Evolutionary conservation across 2,888 invertebrate species (phyloP), one percentile per base, ranked within the genome.

Genomic region (Eupithecia insigniata): DNA sequence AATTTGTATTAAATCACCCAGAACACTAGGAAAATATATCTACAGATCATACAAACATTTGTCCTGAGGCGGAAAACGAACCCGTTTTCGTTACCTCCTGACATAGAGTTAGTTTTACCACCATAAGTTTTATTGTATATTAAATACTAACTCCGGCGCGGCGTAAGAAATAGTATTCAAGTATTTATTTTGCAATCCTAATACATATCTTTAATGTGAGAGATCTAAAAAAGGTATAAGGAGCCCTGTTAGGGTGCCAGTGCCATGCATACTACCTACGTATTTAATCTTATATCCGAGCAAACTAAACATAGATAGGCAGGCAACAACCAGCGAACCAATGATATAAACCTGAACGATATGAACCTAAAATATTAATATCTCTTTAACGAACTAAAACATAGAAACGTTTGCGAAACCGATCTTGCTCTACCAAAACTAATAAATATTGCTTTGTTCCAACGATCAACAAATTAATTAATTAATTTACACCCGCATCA

Each of bases 401-500:
- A 10, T 22, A 4, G 8, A 62, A 62, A 62, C n/a, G 22, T 26
- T 14, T 36, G 34, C 28, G 16, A 16, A 58, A 18, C 26, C 58
- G 16, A 60, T 60, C 16, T 60, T 30, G 8, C 2, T 60, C 60
- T 18, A 60, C 30, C 28, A 30, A 18, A 30, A 60, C 60, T 18
- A 30, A 51, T 26, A 8, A 34, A 55, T 10, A 46, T 26, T 60
- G 26, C 51, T 67, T 61, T 66, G 46, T 62, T 62, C 51, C 16
- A 30, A 66, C 18, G 8, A 66, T 34, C 28, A 39, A 51, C 39
- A 51, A 34, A 67, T 65, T 26, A 71, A 74, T 64, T 71, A 36
- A 10, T 28, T 64, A 64, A 71, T 72, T 70, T 61, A 69, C 43
- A 74, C 67, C 18, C 26, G 32, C 60, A 74, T 72, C 74, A 74